These are phyloP conservation scores for Varecia variegata DNA, from an alignment of 2,797 vertebrate genomes.

Conservation along the genomic window DNA sequence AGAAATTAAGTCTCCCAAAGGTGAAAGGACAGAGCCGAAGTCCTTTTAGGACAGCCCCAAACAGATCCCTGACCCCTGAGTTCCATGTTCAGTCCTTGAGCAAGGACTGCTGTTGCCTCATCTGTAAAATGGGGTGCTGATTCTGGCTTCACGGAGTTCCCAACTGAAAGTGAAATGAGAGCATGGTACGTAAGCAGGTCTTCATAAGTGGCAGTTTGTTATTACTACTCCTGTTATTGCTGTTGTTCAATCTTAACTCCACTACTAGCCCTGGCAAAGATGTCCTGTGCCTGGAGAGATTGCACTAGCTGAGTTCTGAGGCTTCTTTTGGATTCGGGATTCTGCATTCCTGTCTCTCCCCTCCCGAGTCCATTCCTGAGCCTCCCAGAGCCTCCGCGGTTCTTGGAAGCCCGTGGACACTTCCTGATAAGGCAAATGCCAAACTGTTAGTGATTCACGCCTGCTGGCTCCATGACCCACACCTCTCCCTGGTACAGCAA, in stretches of 20 bases:
- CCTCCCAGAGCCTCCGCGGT: neutral
- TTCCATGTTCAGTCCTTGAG: neutral
- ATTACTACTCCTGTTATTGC: accelerated
- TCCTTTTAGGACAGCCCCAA: neutral
- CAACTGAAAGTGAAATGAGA: neutral
- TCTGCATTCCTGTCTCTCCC: neutral
- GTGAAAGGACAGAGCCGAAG: neutral
- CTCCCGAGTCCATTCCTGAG: accelerated
- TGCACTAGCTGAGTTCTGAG: neutral
- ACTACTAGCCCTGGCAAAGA: neutral
- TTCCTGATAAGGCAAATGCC: conserved; percentile 25
- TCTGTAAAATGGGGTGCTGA: neutral
- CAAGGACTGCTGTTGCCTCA: neutral
- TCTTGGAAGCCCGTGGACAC: neutral
- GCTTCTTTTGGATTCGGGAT: neutral
- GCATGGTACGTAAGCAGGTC: accelerated
- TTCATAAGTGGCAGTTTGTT: accelerated
- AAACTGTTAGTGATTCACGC: neutral
- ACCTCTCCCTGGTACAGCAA: neutral
- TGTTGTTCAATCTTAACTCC: neutral
- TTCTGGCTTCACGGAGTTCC: neutral
- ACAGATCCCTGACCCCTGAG: neutral
- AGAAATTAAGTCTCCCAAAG: neutral
- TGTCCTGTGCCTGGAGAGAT: neutral
- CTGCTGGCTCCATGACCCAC: neutral